phyloP scores from a whole-genome alignment of 2,113 vertebrate genomes.

The Platanista minor region DNA sequence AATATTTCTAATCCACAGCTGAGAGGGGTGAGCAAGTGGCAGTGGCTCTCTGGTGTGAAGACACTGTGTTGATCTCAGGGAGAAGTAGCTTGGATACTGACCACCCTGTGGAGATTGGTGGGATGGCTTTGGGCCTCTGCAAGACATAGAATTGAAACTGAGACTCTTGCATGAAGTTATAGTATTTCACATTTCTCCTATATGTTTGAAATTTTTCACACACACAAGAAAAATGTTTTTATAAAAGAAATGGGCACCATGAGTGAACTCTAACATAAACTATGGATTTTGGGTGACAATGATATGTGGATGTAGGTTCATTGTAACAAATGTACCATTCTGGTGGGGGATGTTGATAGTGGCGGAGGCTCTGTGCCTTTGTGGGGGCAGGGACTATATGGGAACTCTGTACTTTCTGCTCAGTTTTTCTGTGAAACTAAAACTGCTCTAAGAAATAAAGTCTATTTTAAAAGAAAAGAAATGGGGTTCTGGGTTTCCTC shows the following conservation, averaged over 20 bases:
- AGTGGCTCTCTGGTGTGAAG: neutral
- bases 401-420: no score
- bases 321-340: no score
- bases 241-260: neutral
- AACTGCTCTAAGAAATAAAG: no score
- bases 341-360: no score
- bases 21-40: neutral
- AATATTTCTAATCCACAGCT: neutral
- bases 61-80: neutral
- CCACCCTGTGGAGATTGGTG: neutral
- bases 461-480: neutral
- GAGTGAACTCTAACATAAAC: neutral
- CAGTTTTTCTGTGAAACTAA: no score
- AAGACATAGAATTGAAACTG: neutral
- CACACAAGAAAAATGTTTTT: neutral
- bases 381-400: no score
- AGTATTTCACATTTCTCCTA: neutral
- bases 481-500: neutral
- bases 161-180: neutral
- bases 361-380: no score
- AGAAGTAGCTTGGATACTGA: neutral
- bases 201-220: neutral
- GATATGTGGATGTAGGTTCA: no score
- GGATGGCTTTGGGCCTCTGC: neutral
- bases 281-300: neutral